Conservation (phyloP, 2,888 invertebrate species). For the Cremastinae sp. region DNA sequence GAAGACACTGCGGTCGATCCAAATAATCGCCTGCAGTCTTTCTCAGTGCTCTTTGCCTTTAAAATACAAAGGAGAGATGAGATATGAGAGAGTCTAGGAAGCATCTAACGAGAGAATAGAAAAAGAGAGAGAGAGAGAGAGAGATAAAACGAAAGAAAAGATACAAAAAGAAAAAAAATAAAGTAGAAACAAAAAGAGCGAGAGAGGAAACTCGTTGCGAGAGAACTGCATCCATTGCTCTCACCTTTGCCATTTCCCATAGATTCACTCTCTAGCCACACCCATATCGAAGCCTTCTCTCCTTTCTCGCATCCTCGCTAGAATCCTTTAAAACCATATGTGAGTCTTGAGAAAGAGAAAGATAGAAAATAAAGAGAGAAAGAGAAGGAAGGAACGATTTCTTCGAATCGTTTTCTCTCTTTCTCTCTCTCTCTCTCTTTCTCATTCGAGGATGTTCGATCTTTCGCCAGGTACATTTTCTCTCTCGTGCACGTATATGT, state of each 20-base stretch:
- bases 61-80: slow-evolving; percentile 35
- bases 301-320: slow-evolving; percentile 20
- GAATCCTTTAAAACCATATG: slow-evolving; percentile 36
- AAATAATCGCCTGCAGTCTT: slow-evolving; percentile 52
- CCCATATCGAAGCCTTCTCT: slow-evolving; percentile 64
- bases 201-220: slow-evolving; percentile 45
- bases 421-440: slow-evolving; percentile 26
- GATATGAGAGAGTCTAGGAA: slow-evolving; percentile 26
- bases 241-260: slow-evolving; percentile 76
- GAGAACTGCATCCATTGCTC: slow-evolving; percentile 38
- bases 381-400: slow-evolving; percentile 31
- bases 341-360: background rate
- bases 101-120: slow-evolving; percentile 13
- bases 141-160: slow-evolving; percentile 40
- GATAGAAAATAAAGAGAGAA: background rate
- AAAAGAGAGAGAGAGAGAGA: slow-evolving; percentile 20
- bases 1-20: slow-evolving; percentile 45
- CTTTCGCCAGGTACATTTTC: slow-evolving; percentile 34
- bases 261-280: slow-evolving; percentile 71
- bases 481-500: slow-evolving; percentile 18
- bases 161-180: slow-evolving; percentile 30
- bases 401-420: slow-evolving; percentile 41
- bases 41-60: slow-evolving; percentile 25
- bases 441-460: slow-evolving; percentile 27
- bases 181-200: slow-evolving; percentile 52